Evolutionary conservation across 2,113 vertebrate species (phyloP).

Genomic region (Daphoenositta chrysoptera): DNA sequence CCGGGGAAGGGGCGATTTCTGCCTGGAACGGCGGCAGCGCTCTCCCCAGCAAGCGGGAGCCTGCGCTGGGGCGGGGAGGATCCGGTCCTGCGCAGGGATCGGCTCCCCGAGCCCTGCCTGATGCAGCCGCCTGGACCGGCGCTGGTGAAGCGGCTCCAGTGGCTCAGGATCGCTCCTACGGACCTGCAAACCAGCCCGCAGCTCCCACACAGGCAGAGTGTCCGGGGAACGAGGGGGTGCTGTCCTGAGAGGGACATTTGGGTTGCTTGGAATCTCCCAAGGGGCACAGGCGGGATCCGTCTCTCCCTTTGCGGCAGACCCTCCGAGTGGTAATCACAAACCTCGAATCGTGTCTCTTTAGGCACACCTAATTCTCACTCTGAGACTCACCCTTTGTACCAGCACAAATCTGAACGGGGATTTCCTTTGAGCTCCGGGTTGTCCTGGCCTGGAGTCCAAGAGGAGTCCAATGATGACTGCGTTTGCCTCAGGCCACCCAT

Average conservation of each 20-base stretch:
- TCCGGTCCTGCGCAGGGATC: background rate
- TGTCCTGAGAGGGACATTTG: background rate
- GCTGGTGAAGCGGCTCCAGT: background rate
- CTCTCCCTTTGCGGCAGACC: background rate
- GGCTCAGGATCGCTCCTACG: background rate
- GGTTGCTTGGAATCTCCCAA: background rate
- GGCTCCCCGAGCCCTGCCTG: background rate
- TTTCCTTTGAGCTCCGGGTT: background rate
- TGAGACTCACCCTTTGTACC: background rate
- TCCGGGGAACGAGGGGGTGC: background rate
- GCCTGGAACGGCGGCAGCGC: slow-evolving; percentile 11
- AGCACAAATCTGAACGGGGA: background rate
- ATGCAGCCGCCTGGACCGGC: background rate
- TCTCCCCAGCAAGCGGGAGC: slow-evolving; percentile 25
- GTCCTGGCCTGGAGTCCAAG: background rate
- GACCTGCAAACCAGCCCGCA: background rate
- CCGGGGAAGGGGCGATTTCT: slow-evolving; percentile 48
- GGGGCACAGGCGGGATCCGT: background rate
- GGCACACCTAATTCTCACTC: background rate
- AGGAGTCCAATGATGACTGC: background rate
- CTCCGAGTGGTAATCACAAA: background rate
- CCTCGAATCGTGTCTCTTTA: background rate
- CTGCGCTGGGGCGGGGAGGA: slow-evolving; percentile 33
- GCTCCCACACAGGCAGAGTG: background rate
- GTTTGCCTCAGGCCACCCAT: background rate